A percentile compares a stretch with the other conserved stretches of the same genome.
These are phyloP conservation scores for Spodoptera picta DNA, from an alignment of 2,888 invertebrate species.

Conservation along the genomic window DNA sequence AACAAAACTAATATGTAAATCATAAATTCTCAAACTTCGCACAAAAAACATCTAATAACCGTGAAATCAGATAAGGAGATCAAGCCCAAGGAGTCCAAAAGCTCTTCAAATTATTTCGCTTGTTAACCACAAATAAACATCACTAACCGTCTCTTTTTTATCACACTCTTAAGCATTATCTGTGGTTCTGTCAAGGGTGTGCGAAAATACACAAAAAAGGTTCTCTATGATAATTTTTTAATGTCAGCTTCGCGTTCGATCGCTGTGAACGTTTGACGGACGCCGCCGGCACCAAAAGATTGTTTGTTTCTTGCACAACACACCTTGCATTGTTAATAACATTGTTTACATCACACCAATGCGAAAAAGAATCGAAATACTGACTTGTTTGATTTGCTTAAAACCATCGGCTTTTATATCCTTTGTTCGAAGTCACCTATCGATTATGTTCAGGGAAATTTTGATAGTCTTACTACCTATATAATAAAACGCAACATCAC, in stretches of 20 bases:
- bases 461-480: not conserved
- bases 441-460: constrained; percentile 7
- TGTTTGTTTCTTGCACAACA: constrained; percentile 56
- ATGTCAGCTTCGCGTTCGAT: constrained; percentile 31
- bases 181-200: constrained; percentile 77
- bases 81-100: constrained; percentile 35
- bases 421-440: constrained; percentile 17
- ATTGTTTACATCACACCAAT: constrained; percentile 71
- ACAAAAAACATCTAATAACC: constrained; percentile 40
- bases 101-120: constrained; percentile 59
- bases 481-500: constrained; percentile 4
- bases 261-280: constrained; percentile 77
- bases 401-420: constrained; percentile 29
- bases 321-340: constrained; percentile 67
- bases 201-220: constrained; percentile 72
- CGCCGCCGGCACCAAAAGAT: constrained; percentile 70
- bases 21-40: constrained; percentile 7
- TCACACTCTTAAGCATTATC: constrained; percentile 70
- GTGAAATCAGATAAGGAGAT: constrained; percentile 54
- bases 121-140: constrained; percentile 63
- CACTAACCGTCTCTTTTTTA: constrained; percentile 58
- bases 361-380: constrained; percentile 62
- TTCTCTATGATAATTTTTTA: constrained; percentile 21
- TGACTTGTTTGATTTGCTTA: constrained; percentile 35
- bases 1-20: not conserved